Evolutionary conservation across 2,113 vertebrate genomes (phyloP), one percentile per base, ranked within the genome.

Genomic region (Microtus ochrogaster): DNA sequence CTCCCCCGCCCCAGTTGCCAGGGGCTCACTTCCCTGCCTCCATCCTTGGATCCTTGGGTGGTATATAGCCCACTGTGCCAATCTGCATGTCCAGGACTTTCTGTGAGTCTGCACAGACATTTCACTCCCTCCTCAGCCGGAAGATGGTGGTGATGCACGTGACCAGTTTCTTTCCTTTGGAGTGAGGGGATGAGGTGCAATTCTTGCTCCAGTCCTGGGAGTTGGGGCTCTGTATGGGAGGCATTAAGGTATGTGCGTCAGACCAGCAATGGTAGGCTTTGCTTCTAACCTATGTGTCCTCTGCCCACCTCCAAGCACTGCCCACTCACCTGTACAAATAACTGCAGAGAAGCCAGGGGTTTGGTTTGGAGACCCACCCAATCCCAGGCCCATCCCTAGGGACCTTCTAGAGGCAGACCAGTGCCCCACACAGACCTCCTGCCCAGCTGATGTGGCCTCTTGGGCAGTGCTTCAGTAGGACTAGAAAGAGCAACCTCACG

Each of bases 371-470:
- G 58, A 82, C 19, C 47, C 30, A 79, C 58, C 41, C 33, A 70
- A 73, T 79, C 49, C 58, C 33, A 70, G 66, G 30, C 17, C 70
- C 26, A 33, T 73, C 36, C 19, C 36, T 4, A 14, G n/a, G 68
- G 28, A 1, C 84, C 68, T 58, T 44, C 39, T 2, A n/a, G 73
- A 93, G 39, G 36, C n/a, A 78, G 90, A 8, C 21, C 1, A 55
- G 30, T 5, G 76, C 24, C 24, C 33, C 3, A 7, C 3, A 84
- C n/a, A 66, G 33, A 39, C 22, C n/a, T 44, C 49, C 77, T 6
- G 8, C 3, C 12, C 5, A 5, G 33, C 39, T 14, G 30, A 8
- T 2, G 0, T 41, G 72, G 58, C 26, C 33, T 68, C 28, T 61
- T 4, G 4, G 24, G 19, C 12, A 52, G 22, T 77, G 66, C 14